Evolutionary conservation across 1,140 invertebrate genomes (phyloP), one percentile per base, ranked within the genome.

Genomic region (Sycophila sp.): DNA sequence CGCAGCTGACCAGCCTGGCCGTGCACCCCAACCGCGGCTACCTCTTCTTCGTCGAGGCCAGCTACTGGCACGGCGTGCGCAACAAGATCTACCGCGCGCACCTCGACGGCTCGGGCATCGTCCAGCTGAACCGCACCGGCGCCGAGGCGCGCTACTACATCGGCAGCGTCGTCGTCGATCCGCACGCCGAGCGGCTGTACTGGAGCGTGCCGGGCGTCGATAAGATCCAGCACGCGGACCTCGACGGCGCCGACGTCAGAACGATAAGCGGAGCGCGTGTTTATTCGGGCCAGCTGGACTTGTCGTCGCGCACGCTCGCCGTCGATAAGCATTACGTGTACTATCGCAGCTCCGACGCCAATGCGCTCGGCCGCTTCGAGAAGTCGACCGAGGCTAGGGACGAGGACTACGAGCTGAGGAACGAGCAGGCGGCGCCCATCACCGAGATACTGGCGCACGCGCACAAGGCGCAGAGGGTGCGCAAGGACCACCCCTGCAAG

Each of bases 401-500:
- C 11, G 17, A 40, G 6, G 55, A 66, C 10, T 71, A 30, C 45
- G 69, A 66, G 26, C 15, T 71, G 24, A 22, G 40, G 7, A 71
- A 66, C n/a, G 13, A 8, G 6, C 62, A 71, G 17, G 22, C 2
- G 1, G 69, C 69, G 2, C 62, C 62, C 15, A 60, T 71, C 17
- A 71, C 62, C 4, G 69, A 71, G 34, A 71, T 71, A 10, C 11
- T 65, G 19, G 51, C 38, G 7, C 32, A 45, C 10, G 47, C 68
- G 3, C 51, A 55, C 62, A 62, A 63, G 36, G 60, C 60, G 26
- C 69, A 69, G 36, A 56, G 47, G 58, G 38, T 49, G 51, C 55
- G 71, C 53, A 75, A 72, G 71, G 71, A 71, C 63, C 67, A 19
- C 32, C 67, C 69, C 26, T 71, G 69, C 32, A 56, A 47, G 30